phyloP scores from a whole-genome alignment of 2,888 invertebrate genomes.

The Autographa gamma region DNA sequence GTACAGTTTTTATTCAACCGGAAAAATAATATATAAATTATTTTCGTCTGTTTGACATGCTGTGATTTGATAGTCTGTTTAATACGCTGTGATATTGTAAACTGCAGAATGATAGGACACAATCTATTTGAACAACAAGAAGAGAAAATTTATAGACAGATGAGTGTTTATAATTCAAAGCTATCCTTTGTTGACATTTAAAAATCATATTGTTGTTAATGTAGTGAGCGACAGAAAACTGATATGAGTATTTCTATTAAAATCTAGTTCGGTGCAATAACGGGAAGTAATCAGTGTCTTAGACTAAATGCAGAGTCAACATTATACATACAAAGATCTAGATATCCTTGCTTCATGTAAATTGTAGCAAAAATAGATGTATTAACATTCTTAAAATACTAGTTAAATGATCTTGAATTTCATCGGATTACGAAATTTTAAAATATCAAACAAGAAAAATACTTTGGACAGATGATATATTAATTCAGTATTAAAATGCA shows the following conservation, averaged over 20 bases:
- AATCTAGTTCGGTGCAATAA: neutral
- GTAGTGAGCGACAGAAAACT: neutral
- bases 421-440: neutral
- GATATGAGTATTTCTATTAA: neutral
- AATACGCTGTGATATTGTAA: too few relatives aligned
- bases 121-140: too few relatives aligned
- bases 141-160: too few relatives aligned
- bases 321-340: neutral
- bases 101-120: too few relatives aligned
- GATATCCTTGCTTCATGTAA: neutral
- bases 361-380: neutral
- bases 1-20: too few relatives aligned
- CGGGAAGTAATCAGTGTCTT: neutral
- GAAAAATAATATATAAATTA: too few relatives aligned
- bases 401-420: neutral
- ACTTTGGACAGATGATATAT: neutral
- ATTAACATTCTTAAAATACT: neutral
- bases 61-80: too few relatives aligned
- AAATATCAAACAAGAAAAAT: neutral
- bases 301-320: neutral
- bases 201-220: too few relatives aligned
- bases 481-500: constrained; percentile 34
- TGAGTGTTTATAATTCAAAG: too few relatives aligned
- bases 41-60: too few relatives aligned
- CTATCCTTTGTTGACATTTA: too few relatives aligned